These are phyloP conservation scores for Progne subis DNA, from an alignment of 2,113 vertebrate genomes.

Conservation along the genomic window DNA sequence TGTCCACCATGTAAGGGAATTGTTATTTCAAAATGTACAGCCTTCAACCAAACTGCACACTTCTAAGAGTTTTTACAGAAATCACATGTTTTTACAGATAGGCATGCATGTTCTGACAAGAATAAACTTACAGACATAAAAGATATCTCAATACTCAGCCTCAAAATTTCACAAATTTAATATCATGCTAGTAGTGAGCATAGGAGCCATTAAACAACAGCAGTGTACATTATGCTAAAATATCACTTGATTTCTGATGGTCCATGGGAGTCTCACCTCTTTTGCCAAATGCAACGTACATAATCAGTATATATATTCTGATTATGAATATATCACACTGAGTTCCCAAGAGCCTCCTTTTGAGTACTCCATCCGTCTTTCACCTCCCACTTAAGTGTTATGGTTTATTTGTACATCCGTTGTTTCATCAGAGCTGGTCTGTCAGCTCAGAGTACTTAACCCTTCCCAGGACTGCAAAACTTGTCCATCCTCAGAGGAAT, in stretches of 20 bases:
- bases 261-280: constrained; percentile 1
- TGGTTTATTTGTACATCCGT: constrained; percentile 3
- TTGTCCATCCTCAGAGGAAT: not conserved
- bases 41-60: not conserved
- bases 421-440: not conserved
- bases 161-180: not conserved
- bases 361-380: constrained; percentile 54
- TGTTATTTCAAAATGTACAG: not conserved
- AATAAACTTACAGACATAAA: not conserved
- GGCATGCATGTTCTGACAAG: not conserved
- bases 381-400: constrained; percentile 1
- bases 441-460: not conserved
- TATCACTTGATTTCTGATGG: constrained; percentile 3
- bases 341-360: constrained; percentile 12
- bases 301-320: constrained; percentile 11
- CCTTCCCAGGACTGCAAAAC: not conserved
- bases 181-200: not conserved
- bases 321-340: not conserved
- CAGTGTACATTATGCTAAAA: not conserved
- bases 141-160: not conserved
- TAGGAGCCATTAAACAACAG: constrained; percentile 5
- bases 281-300: not conserved
- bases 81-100: not conserved
- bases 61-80: constrained; percentile 11
- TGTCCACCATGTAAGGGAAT: not conserved